Conservation (phyloP, 2,113 vertebrate species). For the Cottus gobio region DNA sequence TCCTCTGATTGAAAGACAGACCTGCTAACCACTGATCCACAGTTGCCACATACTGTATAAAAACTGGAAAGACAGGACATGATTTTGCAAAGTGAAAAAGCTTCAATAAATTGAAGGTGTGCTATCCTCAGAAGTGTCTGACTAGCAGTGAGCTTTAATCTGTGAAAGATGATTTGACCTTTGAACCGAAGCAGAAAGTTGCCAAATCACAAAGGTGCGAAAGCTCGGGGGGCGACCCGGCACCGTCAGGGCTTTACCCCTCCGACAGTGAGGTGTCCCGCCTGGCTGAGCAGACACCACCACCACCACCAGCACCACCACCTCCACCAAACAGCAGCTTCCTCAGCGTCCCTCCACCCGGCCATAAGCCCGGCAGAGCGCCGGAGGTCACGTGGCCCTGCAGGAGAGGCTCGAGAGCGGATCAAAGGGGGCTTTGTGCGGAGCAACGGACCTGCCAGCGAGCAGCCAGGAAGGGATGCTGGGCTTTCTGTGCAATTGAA, state of each 20-base stretch:
- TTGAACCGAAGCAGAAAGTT: background rate
- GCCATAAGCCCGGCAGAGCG: constrained; percentile 33
- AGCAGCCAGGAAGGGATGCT: constrained; percentile 26
- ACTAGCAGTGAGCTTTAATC: constrained; percentile 7
- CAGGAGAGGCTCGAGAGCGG: constrained; percentile 43
- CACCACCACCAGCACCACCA: background rate
- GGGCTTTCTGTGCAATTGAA: constrained; percentile 27
- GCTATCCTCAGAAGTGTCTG: background rate
- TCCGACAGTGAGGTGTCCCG: constrained; percentile 60
- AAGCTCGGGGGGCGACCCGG: background rate
- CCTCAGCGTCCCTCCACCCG: constrained; percentile 26
- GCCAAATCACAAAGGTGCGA: background rate
- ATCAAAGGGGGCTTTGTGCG: constrained; percentile 73
- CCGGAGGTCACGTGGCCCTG: constrained; percentile 30
- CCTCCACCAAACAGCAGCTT: constrained; percentile 13
- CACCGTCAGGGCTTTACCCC: constrained; percentile 15
- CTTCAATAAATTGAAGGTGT: background rate
- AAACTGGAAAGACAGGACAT: background rate
- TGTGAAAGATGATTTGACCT: background rate
- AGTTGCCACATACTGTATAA: too few relatives aligned
- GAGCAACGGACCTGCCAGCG: constrained; percentile 29
- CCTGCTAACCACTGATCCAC: too few relatives aligned
- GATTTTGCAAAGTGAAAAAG: constrained; percentile 3
- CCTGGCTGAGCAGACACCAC: constrained; percentile 54
- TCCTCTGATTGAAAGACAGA: too few relatives aligned